Evolutionary conservation across 2,797 vertebrate genomes (phyloP).

Genomic region (Champsocephalus esox): DNA sequence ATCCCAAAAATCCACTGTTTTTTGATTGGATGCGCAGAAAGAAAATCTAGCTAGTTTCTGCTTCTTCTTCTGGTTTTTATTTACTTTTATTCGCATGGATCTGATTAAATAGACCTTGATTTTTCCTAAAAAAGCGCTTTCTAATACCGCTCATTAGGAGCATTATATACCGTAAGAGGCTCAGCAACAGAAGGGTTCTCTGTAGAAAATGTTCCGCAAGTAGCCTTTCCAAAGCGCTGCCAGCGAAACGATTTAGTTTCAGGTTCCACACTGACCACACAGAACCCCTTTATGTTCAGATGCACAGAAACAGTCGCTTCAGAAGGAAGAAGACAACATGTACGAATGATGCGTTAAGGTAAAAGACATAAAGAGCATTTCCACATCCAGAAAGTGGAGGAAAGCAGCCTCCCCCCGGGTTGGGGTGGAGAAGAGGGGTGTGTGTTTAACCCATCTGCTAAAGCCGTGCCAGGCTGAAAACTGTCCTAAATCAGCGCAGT

Average conservation of each 20-base stretch:
- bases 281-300: not conserved
- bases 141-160: not conserved
- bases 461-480: constrained; percentile 52
- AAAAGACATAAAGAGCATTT: constrained; percentile 48
- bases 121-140: not conserved
- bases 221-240: constrained; percentile 9
- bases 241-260: not conserved
- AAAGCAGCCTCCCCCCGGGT: constrained; percentile 48
- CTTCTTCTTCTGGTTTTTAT: not conserved
- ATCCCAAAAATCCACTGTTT: not conserved
- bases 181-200: not conserved
- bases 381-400: constrained; percentile 63
- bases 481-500: constrained; percentile 61
- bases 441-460: constrained; percentile 58
- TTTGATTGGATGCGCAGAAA: not conserved
- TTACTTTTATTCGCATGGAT: not conserved
- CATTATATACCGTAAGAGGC: not conserved
- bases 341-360: constrained; percentile 73
- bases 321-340: constrained; percentile 48
- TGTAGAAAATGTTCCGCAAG: constrained; percentile 22
- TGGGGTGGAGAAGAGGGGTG: constrained; percentile 2
- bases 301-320: constrained; percentile 54
- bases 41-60: not conserved
- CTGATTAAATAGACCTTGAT: not conserved
- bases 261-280: not conserved